phyloP scores from a whole-genome alignment of 2,113 vertebrate species.

The Centropus bengalensis region DNA sequence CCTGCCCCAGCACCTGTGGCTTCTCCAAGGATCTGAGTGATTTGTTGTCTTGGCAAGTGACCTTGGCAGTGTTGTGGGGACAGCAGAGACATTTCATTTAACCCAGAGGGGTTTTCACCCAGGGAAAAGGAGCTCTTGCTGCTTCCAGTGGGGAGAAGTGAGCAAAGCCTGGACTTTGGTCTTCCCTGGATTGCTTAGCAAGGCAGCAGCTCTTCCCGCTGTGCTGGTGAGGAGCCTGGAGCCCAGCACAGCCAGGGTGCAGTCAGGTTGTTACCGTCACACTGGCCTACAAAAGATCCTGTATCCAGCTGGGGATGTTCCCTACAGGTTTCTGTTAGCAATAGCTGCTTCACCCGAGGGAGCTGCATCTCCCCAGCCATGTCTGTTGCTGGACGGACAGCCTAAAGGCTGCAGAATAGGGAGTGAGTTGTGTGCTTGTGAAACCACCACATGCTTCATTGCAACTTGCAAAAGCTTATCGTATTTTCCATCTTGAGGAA shows the following conservation, averaged over 20 bases:
- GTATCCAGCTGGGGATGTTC: neutral
- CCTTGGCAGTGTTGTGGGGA: neutral
- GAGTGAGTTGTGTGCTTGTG: neutral
- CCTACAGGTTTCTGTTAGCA: neutral
- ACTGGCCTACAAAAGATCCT: neutral
- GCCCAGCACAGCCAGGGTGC: neutral
- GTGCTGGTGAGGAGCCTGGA: neutral
- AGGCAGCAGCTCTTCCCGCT: neutral
- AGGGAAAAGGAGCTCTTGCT: neutral
- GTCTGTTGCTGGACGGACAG: neutral
- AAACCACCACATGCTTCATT: neutral
- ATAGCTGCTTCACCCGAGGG: neutral
- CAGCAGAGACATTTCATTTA: neutral
- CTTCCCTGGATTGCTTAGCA: neutral
- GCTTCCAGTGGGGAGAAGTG: neutral
- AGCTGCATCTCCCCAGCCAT: neutral
- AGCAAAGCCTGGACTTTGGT: neutral
- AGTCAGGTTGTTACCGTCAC: neutral
- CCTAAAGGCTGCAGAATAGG: neutral
- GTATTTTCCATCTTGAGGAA: neutral
- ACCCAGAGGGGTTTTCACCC: neutral
- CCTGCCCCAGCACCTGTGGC: neutral
- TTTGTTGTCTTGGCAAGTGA: neutral
- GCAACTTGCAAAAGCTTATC: neutral
- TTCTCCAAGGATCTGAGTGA: neutral